Conservation (phyloP, 37 sponge, comb jelly and placozoan species). For the Haliclona indistincta region DNA sequence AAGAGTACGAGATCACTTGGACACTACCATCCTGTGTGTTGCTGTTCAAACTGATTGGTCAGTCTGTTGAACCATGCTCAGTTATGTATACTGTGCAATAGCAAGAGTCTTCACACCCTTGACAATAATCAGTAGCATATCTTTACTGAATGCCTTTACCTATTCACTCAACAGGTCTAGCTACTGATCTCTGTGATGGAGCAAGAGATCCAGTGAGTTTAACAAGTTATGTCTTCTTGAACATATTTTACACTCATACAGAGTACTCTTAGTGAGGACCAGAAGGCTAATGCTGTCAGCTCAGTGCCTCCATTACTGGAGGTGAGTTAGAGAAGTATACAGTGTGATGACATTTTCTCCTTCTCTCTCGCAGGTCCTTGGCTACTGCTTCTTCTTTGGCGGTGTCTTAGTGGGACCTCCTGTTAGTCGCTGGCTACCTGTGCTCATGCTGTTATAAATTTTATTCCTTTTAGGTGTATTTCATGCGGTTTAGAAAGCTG, state of each 20-base stretch:
- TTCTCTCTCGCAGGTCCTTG: slow-evolving; percentile 38
- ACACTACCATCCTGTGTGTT: slow-evolving; percentile 82
- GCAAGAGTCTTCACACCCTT: background rate
- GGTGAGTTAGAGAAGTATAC: too few relatives aligned
- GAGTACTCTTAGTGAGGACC: slow-evolving; percentile 23
- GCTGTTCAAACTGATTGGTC: slow-evolving; percentile 78
- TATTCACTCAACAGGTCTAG: background rate
- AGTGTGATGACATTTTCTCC: background rate
- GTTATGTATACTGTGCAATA: too few relatives aligned
- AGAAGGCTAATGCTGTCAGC: slow-evolving; percentile 18
- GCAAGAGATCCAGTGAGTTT: background rate
- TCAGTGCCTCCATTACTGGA: slow-evolving; percentile 33
- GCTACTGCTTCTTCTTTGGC: slow-evolving; percentile 59
- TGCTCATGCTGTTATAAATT: background rate
- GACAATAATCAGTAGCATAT: background rate
- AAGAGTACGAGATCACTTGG: slow-evolving; percentile 59
- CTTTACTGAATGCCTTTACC: too few relatives aligned
- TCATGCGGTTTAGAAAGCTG: background rate
- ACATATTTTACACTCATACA: too few relatives aligned
- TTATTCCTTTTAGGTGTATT: background rate
- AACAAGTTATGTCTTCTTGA: too few relatives aligned
- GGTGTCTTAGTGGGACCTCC: slow-evolving; percentile 73
- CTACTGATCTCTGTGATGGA: background rate
- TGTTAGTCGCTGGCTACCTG: too few relatives aligned
- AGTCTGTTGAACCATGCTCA: background rate